These are phyloP conservation scores for Ptychoptera contaminata DNA, from an alignment of 2,888 invertebrate species.

Conservation along the genomic window DNA sequence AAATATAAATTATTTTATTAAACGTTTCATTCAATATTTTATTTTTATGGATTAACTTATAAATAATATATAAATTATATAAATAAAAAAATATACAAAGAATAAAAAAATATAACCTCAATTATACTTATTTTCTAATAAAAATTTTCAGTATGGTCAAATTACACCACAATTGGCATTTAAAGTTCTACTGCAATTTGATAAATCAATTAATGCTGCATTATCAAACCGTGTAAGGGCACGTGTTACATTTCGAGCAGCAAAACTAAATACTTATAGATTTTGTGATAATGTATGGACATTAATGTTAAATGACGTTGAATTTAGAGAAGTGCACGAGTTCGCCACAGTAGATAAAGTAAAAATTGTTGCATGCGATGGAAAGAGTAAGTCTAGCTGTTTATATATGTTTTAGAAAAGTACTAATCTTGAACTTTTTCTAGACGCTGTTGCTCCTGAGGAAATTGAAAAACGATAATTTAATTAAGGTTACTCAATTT, in stretches of 20 bases:
- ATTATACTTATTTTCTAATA: conserved; percentile 2
- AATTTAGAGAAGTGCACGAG: conserved; percentile 90
- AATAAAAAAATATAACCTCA: neutral
- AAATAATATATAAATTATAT: no score
- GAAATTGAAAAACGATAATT: conserved; percentile 4
- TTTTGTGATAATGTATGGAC: conserved; percentile 99
- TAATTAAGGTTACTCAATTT: no score
- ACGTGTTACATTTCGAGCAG: conserved; percentile 84
- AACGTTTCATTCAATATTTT: no score
- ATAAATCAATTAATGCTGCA: conserved; percentile 90
- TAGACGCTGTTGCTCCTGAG: neutral
- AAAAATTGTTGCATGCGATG: conserved; percentile 96
- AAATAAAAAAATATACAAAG: neutral
- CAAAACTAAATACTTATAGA: conserved; percentile 71
- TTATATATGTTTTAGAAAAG: no score
- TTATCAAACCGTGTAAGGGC: conserved; percentile 83
- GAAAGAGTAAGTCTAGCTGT: conserved; percentile 58
- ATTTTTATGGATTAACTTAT: no score
- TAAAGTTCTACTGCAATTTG: conserved; percentile 90
- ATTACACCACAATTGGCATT: conserved; percentile 87
- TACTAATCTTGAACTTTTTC: neutral
- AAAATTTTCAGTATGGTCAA: conserved; percentile 71
- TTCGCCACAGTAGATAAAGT: conserved; percentile 86
- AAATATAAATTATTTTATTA: neutral
- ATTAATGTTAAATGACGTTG: conserved; percentile 94